Evolutionary conservation across 1,140 invertebrate species (phyloP).

Genomic region (Bombus polaris): DNA sequence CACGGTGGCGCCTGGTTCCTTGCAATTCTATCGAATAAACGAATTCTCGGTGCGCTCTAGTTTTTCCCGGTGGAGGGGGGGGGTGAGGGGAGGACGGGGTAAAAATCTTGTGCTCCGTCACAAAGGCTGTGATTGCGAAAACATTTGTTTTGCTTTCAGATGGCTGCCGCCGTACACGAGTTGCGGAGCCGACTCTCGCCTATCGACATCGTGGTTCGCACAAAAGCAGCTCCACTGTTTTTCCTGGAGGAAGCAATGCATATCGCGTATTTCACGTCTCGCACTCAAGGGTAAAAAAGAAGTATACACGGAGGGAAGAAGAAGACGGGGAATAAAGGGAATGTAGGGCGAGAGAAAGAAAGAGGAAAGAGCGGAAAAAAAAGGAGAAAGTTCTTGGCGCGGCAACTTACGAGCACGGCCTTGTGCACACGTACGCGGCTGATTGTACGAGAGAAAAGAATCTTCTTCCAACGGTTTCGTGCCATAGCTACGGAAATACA

Average conservation of each 20-base stretch:
- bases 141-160: constrained; percentile 70
- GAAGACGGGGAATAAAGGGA: constrained; percentile 9
- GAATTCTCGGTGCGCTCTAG: constrained; percentile 45
- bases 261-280: constrained; percentile 39
- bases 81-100: no score
- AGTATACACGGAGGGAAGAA: not conserved
- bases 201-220: constrained; percentile 23
- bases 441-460: constrained; percentile 26
- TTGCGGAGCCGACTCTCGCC: constrained; percentile 10
- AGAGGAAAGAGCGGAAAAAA: constrained; percentile 19
- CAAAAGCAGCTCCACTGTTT: constrained; percentile 49
- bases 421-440: constrained; percentile 13
- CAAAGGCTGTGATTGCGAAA: constrained; percentile 71
- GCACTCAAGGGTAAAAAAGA: constrained; percentile 16
- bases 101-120: constrained; percentile 35
- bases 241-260: constrained; percentile 9
- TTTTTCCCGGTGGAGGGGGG: not conserved
- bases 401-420: not conserved
- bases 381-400: constrained; percentile 25
- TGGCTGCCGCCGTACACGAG: constrained; percentile 54
- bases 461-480: not conserved
- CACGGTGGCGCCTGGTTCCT: not conserved
- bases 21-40: constrained; percentile 55
- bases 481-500: constrained; percentile 3
- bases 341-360: constrained; percentile 32